Conservation (phyloP, 2,888 invertebrate species). For the Pherbina coryleti region DNA sequence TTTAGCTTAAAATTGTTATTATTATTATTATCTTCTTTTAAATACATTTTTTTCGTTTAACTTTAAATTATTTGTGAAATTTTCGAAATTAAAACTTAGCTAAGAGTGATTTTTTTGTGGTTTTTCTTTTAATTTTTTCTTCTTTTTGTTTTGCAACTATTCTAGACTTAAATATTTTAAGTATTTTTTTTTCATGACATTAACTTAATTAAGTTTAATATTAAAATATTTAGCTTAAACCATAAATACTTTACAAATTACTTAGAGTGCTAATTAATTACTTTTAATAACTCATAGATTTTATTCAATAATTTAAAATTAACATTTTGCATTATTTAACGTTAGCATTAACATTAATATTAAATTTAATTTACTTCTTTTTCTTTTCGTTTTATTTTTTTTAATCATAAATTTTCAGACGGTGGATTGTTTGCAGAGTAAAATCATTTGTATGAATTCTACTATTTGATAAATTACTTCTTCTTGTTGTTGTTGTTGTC, state of each 20-base stretch:
- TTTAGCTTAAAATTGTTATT: conserved; percentile 34
- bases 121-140: neutral
- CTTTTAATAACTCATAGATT: conserved; percentile 26
- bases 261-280: conserved; percentile 25
- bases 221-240: conserved; percentile 39
- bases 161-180: conserved; percentile 30
- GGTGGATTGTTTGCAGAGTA: conserved; percentile 39
- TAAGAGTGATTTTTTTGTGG: neutral
- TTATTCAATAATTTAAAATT: conserved; percentile 38
- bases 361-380: conserved; percentile 41
- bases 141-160: neutral
- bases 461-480: conserved; percentile 44
- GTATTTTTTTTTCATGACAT: conserved; percentile 2
- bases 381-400: conserved; percentile 1
- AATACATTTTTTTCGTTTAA: conserved; percentile 5
- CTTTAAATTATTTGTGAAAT: neutral
- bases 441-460: conserved; percentile 60
- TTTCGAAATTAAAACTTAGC: conserved; percentile 8
- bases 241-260: conserved; percentile 43
- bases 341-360: conserved; percentile 49
- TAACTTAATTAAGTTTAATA: neutral
- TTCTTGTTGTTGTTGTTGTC: conserved; percentile 38
- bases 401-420: conserved; percentile 33
- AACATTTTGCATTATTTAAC: conserved; percentile 31
- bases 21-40: conserved; percentile 25